phyloP scores from a whole-genome alignment of 1,140 invertebrate genomes.

The Babylonia areolata region DNA sequence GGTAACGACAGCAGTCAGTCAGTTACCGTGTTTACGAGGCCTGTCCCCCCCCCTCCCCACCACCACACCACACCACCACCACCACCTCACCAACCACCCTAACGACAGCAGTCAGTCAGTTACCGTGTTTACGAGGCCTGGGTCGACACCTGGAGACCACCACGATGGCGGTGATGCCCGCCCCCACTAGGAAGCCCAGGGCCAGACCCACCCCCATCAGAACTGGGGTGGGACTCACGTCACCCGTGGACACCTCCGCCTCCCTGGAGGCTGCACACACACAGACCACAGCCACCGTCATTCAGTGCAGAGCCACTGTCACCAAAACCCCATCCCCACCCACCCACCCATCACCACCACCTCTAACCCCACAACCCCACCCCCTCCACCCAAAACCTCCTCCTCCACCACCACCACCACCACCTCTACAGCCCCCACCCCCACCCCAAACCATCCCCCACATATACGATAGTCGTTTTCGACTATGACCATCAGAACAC shows the following conservation, averaged over 20 bases:
- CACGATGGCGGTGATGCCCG: conserved; percentile 44
- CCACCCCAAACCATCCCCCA: background rate
- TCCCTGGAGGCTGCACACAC: background rate
- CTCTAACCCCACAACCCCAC: background rate
- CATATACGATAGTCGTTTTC: no score
- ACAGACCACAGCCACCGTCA: background rate
- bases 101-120: background rate
- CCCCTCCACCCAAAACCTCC: background rate
- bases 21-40: background rate
- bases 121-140: conserved; percentile 12
- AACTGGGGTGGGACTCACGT: conserved; percentile 33
- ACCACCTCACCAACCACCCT: background rate
- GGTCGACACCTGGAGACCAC: conserved; percentile 36
- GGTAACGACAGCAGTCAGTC: background rate
- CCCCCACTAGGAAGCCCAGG: conserved; percentile 40
- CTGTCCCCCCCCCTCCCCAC: background rate
- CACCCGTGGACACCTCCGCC: background rate
- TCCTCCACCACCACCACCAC: conserved; percentile 1
- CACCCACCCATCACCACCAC: background rate
- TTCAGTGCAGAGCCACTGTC: background rate
- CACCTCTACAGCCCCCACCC: background rate
- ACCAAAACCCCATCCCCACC: background rate
- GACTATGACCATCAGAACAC: no score
- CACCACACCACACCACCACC: conserved; percentile 16
- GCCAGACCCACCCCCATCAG: conserved; percentile 39